Base-by-base conservation (phyloP, 2,888 invertebrate species). In the Polymixis flavicincta region DNA sequence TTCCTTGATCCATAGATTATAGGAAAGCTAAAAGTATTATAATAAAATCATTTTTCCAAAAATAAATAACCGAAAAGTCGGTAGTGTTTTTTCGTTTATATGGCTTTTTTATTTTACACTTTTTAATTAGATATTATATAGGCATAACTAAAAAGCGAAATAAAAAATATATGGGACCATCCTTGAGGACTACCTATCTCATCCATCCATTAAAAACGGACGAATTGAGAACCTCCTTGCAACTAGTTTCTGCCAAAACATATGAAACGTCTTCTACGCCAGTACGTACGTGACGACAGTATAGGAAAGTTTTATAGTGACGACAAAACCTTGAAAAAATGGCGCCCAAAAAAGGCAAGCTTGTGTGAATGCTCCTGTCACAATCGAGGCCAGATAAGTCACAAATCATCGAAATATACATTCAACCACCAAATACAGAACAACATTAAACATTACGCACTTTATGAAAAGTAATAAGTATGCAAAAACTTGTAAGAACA, bases 321-420 rank as follows among this genome's bases (percentile, higher is more conserved):
- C 66, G n/a, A 66, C 2, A 28, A 61, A 50, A 13, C 76, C 73
- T 81, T 73, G 63, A 67, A 70, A 74, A 73, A 60, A 73, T 48
- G 13, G 19, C 48, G 3, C 13, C 67, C 52, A 19, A 65, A 73
- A 68, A 83, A 65, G 85, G 83, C 52, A 50, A 69, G 52, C 57
- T n/a, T 54, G 11, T 69, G 57, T 32, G 65, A 69, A 69, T 69
- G 32, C 52, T 69, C 32, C 37, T 59, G 71, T 78, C 74, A 82
- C 67, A 63, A 84, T 37, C 55, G 82, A 78, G 78, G 85, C n/a
- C 78, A 78, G 55, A 59, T 59, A 71, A 25, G 57, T 60, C 59
- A 63, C 74, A 85, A 74, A 85, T 82, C 65, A 83, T 82, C 66
- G 71, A 66, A 85, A 84, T 71, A 71, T 60, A 61, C 70, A 77